Evolutionary conservation across 2,888 invertebrate species (phyloP).

Genomic region (Flexamia atlantica): DNA sequence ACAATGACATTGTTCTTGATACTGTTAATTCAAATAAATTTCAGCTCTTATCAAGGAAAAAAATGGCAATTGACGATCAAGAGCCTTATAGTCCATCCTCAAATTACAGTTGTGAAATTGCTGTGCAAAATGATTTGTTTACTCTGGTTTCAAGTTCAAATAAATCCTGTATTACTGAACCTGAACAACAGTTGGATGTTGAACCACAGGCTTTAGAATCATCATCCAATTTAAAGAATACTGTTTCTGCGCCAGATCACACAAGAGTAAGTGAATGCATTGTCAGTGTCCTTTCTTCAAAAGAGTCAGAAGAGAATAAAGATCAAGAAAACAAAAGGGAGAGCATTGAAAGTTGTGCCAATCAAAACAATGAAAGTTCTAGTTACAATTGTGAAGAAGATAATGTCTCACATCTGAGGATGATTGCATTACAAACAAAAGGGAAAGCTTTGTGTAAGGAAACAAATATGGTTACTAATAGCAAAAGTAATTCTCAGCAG

Average conservation of each 20-base stretch:
- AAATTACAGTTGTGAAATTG: background rate
- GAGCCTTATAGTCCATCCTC: slow-evolving; percentile 12
- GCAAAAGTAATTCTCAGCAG: background rate
- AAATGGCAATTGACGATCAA: background rate
- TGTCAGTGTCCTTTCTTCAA: too few species aligned
- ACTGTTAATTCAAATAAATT: background rate
- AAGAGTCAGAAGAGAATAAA: background rate
- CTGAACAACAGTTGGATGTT: background rate
- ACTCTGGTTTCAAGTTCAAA: background rate
- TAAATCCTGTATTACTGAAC: background rate
- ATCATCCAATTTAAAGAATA: background rate
- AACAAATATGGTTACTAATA: background rate
- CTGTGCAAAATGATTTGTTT: background rate
- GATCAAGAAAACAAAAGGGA: background rate
- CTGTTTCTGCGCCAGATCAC: too few species aligned
- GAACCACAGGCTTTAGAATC: background rate
- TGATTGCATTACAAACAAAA: slow-evolving; percentile 46
- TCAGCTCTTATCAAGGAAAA: background rate
- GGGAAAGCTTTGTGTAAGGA: background rate
- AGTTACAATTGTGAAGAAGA: slow-evolving; percentile 43
- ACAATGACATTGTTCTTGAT: too few species aligned
- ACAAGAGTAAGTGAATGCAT: too few species aligned
- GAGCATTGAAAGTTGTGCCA: background rate
- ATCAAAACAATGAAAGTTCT: background rate
- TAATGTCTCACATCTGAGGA: slow-evolving; percentile 47